phyloP scores from a whole-genome alignment of 2,113 vertebrate species.

The Tapirus terrestris region DNA sequence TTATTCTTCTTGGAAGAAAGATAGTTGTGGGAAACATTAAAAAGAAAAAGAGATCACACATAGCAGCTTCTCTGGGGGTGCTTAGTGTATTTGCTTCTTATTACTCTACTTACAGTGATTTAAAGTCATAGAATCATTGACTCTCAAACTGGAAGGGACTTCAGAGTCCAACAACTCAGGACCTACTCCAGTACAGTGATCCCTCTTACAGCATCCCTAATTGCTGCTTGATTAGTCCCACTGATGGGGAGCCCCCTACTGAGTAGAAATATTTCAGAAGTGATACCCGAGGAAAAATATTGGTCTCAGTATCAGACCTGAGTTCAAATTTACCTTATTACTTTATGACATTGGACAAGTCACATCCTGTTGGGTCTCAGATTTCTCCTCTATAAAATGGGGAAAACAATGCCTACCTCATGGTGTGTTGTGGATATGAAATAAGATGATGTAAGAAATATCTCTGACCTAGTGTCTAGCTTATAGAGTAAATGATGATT shows the following conservation, averaged over 20 bases:
- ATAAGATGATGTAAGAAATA: not conserved
- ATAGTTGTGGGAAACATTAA: not conserved
- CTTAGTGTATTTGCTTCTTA: slow-evolving; percentile 3
- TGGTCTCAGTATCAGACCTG: not conserved
- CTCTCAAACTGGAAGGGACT: not conserved
- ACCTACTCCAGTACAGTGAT: not conserved
- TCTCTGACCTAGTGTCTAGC: slow-evolving; percentile 14
- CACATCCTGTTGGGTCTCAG: not conserved
- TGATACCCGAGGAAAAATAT: not conserved
- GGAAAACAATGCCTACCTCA: not conserved
- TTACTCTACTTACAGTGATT: not conserved
- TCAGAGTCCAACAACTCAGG: not conserved
- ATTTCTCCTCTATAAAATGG: not conserved
- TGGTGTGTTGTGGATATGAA: not conserved
- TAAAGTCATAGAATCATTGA: not conserved
- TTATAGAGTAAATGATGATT: slow-evolving; percentile 57
- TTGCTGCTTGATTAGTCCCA: not conserved
- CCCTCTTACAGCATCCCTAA: not conserved
- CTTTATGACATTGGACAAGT: not conserved
- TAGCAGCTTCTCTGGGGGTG: not conserved
- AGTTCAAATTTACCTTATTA: not conserved
- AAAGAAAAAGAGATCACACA: not conserved
- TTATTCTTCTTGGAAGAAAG: slow-evolving; percentile 5
- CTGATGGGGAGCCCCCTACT: not conserved
- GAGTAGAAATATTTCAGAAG: not conserved